Percentiles rank a stretch among this genome's conserved stretches.
Evolutionary conservation across 2,113 vertebrate genomes (phyloP).

Genomic region (Proterorhinus semilunaris): DNA sequence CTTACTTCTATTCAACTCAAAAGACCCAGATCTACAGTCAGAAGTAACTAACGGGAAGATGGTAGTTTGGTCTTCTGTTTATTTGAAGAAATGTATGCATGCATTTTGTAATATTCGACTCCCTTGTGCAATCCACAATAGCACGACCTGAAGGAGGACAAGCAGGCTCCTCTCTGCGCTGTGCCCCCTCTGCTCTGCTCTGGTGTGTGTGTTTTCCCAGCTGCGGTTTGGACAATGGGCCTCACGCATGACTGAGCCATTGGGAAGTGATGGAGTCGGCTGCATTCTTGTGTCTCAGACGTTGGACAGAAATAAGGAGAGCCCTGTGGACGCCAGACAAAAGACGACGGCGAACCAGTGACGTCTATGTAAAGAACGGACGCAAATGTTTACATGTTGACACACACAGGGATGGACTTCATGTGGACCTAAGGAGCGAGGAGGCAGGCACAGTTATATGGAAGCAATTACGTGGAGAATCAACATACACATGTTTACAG

Average conservation of each 20-base stretch:
- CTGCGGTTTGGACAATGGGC: conserved; percentile 37
- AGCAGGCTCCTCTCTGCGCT: not conserved
- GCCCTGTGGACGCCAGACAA: not conserved
- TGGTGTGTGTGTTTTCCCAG: conserved; percentile 10
- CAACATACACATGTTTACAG: not conserved
- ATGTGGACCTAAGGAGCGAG: not conserved
- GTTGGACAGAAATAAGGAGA: not conserved
- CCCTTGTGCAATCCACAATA: not conserved
- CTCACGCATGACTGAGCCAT: conserved; percentile 48
- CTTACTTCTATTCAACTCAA: too few species aligned
- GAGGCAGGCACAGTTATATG: not conserved
- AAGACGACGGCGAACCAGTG: not conserved
- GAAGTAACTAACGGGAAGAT: not conserved
- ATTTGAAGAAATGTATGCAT: not conserved
- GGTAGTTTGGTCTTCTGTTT: not conserved
- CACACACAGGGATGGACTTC: not conserved
- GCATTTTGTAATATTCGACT: not conserved
- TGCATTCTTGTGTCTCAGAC: not conserved
- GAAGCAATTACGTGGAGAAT: not conserved
- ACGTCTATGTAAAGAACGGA: not conserved
- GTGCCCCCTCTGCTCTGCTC: not conserved
- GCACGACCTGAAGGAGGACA: not conserved
- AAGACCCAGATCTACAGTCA: too few species aligned
- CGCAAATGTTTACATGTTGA: conserved; percentile 2
- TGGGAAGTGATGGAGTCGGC: not conserved